A percentile compares a stretch with the other conserved stretches of the same genome.
Conservation (phyloP, 2,113 vertebrate species). For the Amblyopsis rosae region DNA sequence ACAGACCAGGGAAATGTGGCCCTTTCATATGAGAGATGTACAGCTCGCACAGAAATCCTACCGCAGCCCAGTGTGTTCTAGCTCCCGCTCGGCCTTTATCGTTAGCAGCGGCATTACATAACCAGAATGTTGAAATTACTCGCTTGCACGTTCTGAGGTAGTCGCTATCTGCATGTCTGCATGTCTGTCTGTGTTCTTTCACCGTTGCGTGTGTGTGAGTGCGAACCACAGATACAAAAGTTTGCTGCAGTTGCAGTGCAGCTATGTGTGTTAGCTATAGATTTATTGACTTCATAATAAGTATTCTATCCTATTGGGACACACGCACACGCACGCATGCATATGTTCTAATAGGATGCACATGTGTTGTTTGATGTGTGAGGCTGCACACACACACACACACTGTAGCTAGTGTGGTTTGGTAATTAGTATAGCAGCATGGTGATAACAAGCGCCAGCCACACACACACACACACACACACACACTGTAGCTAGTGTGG, state of each 20-base stretch:
- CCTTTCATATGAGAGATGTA: background rate
- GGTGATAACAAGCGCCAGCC: constrained; percentile 69
- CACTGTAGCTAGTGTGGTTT: constrained; percentile 19
- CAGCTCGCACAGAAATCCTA: background rate
- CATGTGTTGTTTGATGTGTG: constrained; percentile 47
- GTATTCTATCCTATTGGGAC: too few species aligned
- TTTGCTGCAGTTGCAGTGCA: too few species aligned
- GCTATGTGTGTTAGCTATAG: too few species aligned
- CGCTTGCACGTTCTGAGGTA: background rate
- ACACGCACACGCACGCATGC: constrained; percentile 12
- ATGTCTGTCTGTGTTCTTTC: background rate
- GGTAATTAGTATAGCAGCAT: constrained; percentile 62
- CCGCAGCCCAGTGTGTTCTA: background rate
- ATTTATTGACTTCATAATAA: too few species aligned
- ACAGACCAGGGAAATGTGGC: background rate
- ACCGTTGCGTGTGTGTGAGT: background rate
- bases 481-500: constrained; percentile 15
- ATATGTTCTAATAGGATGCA: constrained; percentile 24
- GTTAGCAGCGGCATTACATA: background rate
- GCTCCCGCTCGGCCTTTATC: background rate
- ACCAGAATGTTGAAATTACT: background rate
- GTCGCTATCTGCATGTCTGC: background rate
- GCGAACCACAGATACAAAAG: too few species aligned
- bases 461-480: constrained; percentile 24
- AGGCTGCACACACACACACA: constrained; percentile 23